phyloP scores from a whole-genome alignment of 2,888 invertebrate genomes.

The Deladenus siricidicola region DNA sequence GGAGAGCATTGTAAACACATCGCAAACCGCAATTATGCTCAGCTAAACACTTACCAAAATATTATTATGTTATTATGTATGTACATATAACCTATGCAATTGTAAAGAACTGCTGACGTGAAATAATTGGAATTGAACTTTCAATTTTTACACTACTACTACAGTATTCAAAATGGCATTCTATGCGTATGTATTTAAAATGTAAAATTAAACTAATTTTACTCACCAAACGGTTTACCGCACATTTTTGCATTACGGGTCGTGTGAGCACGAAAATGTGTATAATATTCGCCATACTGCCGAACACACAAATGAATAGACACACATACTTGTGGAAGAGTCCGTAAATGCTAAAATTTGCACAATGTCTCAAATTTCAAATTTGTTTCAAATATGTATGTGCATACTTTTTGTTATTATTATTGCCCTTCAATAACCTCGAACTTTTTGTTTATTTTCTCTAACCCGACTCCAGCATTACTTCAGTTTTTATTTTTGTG shows the following conservation, averaged over 20 bases:
- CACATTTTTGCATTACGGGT: slow-evolving; percentile 36
- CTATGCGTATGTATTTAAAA: no score
- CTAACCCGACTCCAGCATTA: no score
- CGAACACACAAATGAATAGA: slow-evolving; percentile 30
- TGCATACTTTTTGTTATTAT: no score
- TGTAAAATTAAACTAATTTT: no score
- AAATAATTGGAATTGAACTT: no score
- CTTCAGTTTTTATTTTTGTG: no score
- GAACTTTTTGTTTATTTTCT: no score
- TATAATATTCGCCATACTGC: slow-evolving; percentile 31
- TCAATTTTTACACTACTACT: no score
- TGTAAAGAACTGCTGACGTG: no score
- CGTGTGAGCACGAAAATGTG: slow-evolving; percentile 35
- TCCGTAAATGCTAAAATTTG: slow-evolving; percentile 24
- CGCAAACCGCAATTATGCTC: slow-evolving; percentile 45
- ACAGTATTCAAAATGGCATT: no score
- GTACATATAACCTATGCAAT: neutral
- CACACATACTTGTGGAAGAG: slow-evolving; percentile 30
- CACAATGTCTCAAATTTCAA: neutral
- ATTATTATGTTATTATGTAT: neutral
- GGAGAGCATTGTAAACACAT: slow-evolving; percentile 48
- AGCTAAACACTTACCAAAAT: slow-evolving; percentile 14
- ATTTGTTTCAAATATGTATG: no score
- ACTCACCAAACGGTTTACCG: slow-evolving; percentile 36
- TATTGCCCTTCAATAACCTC: no score